These are phyloP conservation scores for Gnathonemus longibarbis DNA, from an alignment of 2,113 vertebrate genomes.

Conservation along the genomic window DNA sequence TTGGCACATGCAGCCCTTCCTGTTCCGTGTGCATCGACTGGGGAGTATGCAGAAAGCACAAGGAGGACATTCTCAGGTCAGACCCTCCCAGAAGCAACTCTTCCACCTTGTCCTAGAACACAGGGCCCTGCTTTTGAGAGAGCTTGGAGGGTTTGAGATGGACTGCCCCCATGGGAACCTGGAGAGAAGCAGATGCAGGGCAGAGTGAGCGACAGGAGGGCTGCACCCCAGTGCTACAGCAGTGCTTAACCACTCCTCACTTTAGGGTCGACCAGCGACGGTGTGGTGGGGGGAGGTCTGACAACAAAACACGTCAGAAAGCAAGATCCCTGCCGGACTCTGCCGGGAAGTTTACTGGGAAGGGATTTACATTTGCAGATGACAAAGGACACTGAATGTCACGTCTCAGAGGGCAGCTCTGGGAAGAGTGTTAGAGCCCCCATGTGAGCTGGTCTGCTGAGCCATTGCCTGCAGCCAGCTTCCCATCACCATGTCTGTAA, in stretches of 20 bases:
- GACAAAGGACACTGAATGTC: constrained; percentile 20
- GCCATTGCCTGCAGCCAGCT: constrained; percentile 8
- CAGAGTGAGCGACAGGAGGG: background rate
- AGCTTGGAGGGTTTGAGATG: background rate
- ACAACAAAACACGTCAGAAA: background rate
- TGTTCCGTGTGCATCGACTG: background rate
- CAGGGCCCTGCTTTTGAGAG: background rate
- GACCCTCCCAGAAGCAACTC: background rate
- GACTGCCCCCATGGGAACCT: background rate
- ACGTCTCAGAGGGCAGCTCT: constrained; percentile 16
- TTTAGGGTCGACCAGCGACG: background rate
- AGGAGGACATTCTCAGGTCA: constrained; percentile 1
- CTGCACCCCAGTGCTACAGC: background rate
- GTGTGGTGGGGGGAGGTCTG: background rate
- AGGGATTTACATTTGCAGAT: constrained; percentile 9
- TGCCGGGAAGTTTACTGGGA: background rate
- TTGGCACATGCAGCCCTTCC: background rate
- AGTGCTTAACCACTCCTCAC: background rate
- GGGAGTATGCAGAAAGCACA: background rate
- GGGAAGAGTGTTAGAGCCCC: background rate
- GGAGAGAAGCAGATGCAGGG: background rate
- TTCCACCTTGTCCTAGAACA: constrained; percentile 9
- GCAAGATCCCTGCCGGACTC: constrained; percentile 3
- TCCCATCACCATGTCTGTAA: constrained; percentile 11
- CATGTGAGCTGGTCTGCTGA: background rate